phyloP scores from a whole-genome alignment of 2,113 vertebrate genomes.

The Rhea americana region DNA sequence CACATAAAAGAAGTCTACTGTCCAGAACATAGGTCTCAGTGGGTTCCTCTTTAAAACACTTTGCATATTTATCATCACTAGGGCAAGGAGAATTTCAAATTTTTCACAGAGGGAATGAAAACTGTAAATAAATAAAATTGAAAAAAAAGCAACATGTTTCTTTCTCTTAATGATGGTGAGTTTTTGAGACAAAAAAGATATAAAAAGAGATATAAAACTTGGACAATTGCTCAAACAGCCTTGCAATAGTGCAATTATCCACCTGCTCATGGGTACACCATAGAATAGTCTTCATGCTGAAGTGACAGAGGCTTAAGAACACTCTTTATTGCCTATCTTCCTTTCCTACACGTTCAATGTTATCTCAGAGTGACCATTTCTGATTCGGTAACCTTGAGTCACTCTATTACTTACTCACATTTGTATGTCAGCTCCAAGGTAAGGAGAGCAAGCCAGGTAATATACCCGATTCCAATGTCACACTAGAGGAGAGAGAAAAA shows the following conservation, averaged over 20 bases:
- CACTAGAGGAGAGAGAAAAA: neutral
- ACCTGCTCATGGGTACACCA: neutral
- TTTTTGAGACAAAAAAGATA: neutral
- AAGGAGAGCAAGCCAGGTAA: neutral
- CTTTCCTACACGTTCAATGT: neutral
- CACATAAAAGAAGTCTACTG: neutral
- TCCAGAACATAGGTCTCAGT: neutral
- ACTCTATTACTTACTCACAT: neutral
- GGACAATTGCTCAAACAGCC: neutral
- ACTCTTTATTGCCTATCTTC: neutral
- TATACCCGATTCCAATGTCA: neutral
- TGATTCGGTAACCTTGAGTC: constrained; percentile 12
- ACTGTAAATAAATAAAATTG: neutral
- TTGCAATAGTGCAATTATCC: neutral
- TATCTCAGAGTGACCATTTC: neutral
- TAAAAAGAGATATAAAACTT: neutral
- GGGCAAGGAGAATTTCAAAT: neutral
- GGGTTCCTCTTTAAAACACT: neutral
- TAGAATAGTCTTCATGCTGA: neutral
- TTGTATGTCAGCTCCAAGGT: neutral
- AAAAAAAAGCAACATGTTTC: neutral
- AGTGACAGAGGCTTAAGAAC: neutral
- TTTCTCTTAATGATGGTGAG: neutral
- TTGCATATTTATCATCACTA: neutral
- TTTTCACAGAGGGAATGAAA: neutral